phyloP scores from a whole-genome alignment of 2,888 invertebrate genomes.

The Tigriopus californicus region DNA sequence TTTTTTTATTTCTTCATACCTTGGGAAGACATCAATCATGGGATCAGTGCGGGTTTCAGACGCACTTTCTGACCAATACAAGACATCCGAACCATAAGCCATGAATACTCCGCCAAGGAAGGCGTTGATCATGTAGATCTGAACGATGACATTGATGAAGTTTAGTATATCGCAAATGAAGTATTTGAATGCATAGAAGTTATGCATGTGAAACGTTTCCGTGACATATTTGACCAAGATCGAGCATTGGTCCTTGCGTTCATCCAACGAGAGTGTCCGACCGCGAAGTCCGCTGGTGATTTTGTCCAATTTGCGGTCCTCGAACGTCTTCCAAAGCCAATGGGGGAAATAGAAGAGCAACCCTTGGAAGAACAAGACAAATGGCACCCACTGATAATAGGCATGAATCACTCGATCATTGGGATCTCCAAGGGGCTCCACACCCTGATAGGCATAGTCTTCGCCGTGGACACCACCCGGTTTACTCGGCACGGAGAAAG shows the following conservation, averaged over 20 bases:
- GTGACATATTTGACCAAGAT: constrained; percentile 23
- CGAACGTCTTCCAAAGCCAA: constrained; percentile 12
- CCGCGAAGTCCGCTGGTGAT: constrained; percentile 11
- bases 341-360: constrained; percentile 16
- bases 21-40: constrained; percentile 20
- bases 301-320: constrained; percentile 15
- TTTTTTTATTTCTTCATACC: no score
- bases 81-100: constrained; percentile 12
- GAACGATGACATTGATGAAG: constrained; percentile 23
- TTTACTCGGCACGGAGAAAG: constrained; percentile 19
- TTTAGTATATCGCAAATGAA: constrained; percentile 24
- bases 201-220: constrained; percentile 22
- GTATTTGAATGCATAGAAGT: constrained; percentile 22
- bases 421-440: neutral
- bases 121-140: constrained; percentile 22
- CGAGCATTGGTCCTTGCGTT: constrained; percentile 5
- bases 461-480: neutral
- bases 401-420: constrained; percentile 8
- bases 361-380: constrained; percentile 14
- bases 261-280: constrained; percentile 1
- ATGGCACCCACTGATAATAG: constrained; percentile 17
- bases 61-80: constrained; percentile 5
- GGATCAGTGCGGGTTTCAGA: constrained; percentile 19
- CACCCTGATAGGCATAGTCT: constrained; percentile 12
- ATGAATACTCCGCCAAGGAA: constrained; percentile 20